These are phyloP conservation scores for Emydocephalus ijimae DNA, from an alignment of 2,113 vertebrate species.

Conservation along the genomic window DNA sequence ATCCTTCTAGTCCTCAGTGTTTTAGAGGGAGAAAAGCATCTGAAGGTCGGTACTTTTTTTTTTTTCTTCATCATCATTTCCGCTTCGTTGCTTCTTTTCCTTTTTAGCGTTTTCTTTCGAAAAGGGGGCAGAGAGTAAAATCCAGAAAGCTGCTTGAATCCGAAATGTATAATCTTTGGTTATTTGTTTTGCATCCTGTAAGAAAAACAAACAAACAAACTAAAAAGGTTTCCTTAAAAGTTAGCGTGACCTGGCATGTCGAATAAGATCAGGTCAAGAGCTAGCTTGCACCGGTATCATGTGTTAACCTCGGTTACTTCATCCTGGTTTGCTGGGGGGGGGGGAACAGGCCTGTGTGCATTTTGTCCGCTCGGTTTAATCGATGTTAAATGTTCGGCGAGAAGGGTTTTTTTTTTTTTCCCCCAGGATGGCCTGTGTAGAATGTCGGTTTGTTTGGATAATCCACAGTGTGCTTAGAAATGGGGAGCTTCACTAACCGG, in stretches of 20 bases:
- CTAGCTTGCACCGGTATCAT: background rate
- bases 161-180: background rate
- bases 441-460: background rate
- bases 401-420: too few relatives aligned
- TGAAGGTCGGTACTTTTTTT: background rate
- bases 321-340: background rate
- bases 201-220: background rate
- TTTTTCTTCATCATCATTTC: background rate
- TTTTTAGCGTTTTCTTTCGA: background rate
- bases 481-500: background rate
- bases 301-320: background rate
- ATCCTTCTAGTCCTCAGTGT: background rate
- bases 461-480: background rate
- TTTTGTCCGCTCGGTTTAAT: background rate
- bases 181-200: background rate
- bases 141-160: background rate
- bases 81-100: background rate
- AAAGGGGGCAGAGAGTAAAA: background rate
- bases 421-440: background rate
- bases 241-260: background rate
- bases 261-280: background rate
- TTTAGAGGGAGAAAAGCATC: too few relatives aligned
- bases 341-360: background rate
- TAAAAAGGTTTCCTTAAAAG: background rate
- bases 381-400: background rate